These are phyloP conservation scores for Amblyornis subalaris DNA, from an alignment of 2,113 vertebrate species.

Conservation along the genomic window DNA sequence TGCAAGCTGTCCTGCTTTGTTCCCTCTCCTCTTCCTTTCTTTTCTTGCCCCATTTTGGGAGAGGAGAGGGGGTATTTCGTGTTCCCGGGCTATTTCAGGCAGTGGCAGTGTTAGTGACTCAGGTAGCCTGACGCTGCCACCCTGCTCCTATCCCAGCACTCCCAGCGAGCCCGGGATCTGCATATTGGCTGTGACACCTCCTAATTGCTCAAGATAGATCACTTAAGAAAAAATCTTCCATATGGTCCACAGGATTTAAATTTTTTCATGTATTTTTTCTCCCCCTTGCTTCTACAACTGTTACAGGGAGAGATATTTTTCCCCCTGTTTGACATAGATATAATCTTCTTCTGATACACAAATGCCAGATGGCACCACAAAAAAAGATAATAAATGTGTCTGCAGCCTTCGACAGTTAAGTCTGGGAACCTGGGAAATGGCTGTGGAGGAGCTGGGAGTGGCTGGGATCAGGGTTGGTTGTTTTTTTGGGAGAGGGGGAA, in stretches of 20 bases:
- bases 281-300: constrained; percentile 37
- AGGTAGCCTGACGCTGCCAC: background rate
- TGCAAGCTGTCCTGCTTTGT: constrained; percentile 34
- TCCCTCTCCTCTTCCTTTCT: background rate
- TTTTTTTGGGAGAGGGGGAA: rapidly evolving
- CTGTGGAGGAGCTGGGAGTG: background rate
- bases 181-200: constrained; percentile 8
- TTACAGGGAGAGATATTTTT: constrained; percentile 50
- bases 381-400: constrained; percentile 63
- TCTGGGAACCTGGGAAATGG: constrained; percentile 41
- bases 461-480: background rate
- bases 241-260: constrained; percentile 41
- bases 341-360: constrained; percentile 59
- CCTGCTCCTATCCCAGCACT: background rate
- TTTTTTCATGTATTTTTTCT: background rate
- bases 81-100: background rate
- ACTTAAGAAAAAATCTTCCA: constrained; percentile 51
- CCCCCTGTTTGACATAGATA: constrained; percentile 52
- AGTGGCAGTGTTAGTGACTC: background rate
- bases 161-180: background rate
- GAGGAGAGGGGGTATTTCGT: background rate
- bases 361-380: constrained; percentile 63
- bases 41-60: background rate
- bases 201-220: constrained; percentile 57
- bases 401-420: constrained; percentile 45